phyloP scores from a whole-genome alignment of 2,797 vertebrate species.

The Bufotes viridis region DNA sequence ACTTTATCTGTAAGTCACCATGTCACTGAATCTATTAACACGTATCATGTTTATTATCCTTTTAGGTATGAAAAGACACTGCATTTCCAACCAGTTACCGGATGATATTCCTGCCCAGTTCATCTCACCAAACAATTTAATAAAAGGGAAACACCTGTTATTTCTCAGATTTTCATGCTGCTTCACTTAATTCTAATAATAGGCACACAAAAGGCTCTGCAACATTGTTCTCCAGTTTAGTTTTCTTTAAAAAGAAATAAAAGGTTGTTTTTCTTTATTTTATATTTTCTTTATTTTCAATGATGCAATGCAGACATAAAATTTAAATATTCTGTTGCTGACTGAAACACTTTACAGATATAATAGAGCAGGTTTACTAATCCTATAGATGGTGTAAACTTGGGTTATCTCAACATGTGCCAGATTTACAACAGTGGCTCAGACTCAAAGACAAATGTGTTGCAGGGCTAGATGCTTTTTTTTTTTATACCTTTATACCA shows the following conservation, averaged over 20 bases:
- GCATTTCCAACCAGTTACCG: constrained; percentile 61
- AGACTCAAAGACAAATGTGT: too few species aligned
- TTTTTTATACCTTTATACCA: too few species aligned
- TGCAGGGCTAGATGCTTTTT: too few species aligned
- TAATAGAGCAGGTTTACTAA: too few species aligned
- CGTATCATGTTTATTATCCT: constrained; percentile 42
- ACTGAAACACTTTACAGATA: too few species aligned
- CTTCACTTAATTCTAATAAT: constrained; percentile 23
- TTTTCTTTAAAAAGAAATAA: neutral
- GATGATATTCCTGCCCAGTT: constrained; percentile 62
- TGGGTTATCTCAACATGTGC: too few species aligned
- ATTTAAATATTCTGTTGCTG: too few species aligned
- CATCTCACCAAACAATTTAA: constrained; percentile 66
- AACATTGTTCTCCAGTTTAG: neutral
- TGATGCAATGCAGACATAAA: too few species aligned
- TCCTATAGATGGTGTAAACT: too few species aligned
- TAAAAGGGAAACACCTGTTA: constrained; percentile 75
- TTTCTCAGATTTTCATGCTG: constrained; percentile 66
- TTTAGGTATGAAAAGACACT: constrained; percentile 61
- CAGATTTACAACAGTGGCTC: too few species aligned
- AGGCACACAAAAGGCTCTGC: neutral
- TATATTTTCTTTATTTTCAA: neutral
- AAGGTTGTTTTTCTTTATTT: neutral
- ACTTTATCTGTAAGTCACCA: constrained; percentile 58
- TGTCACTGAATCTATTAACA: constrained; percentile 50